Conservation (phyloP, 2,888 invertebrate genomes). For the Clivina fossor region DNA sequence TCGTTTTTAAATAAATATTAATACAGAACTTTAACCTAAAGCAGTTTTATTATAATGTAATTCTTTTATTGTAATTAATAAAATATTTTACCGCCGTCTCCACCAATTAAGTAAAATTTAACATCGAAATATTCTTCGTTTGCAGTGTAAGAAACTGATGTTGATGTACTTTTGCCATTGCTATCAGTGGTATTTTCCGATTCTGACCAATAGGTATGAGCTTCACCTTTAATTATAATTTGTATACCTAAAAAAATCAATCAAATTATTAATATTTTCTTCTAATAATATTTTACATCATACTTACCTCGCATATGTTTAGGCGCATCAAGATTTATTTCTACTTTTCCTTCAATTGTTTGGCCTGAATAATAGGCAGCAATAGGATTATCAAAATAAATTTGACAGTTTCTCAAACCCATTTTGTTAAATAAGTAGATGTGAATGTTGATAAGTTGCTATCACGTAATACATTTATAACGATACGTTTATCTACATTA, state of each 20-base stretch:
- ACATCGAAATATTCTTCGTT: neutral
- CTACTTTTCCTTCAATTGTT: neutral
- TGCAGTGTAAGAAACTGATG: neutral
- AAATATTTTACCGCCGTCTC: neutral
- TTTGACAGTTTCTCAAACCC: neutral
- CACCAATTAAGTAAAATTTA: neutral
- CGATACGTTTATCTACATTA: too few relatives aligned
- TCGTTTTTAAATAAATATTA: too few relatives aligned
- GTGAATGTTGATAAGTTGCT: too few relatives aligned
- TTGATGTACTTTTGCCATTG: neutral
- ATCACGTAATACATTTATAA: too few relatives aligned
- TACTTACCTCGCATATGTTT: neutral
- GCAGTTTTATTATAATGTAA: too few relatives aligned
- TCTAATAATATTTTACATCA: neutral
- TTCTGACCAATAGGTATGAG: neutral
- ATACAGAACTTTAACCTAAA: too few relatives aligned
- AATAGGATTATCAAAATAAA: neutral
- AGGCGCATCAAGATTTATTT: neutral
- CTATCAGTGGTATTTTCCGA: neutral
- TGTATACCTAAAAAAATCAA: neutral
- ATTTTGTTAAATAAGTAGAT: too few relatives aligned
- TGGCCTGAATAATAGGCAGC: neutral
- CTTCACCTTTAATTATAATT: neutral
- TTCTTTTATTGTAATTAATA: too few relatives aligned
- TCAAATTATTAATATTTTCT: neutral